A percentile compares a stretch with the other conserved stretches of the same genome.
Evolutionary conservation across 2,113 vertebrate species (phyloP).

Genomic region (Oreotrochilus melanogaster): DNA sequence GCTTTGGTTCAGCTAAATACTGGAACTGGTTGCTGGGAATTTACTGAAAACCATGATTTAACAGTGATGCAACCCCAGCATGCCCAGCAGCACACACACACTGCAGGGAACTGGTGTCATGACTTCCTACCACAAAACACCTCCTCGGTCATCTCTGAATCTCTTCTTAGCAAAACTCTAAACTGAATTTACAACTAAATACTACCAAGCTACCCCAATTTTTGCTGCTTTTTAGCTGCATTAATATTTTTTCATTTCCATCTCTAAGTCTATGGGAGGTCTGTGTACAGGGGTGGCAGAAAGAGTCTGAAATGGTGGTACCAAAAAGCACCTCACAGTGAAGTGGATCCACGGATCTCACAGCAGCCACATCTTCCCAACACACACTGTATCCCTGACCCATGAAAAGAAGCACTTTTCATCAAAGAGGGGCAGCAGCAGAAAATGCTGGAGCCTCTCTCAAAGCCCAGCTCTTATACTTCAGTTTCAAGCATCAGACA

Average conservation of each 20-base stretch:
- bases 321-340: not conserved
- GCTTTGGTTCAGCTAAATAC: not conserved
- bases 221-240: not conserved
- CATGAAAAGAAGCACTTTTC: not conserved
- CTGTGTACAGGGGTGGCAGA: not conserved
- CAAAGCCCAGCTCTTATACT: constrained; percentile 32
- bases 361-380: not conserved
- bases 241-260: not conserved
- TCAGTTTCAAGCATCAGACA: constrained; percentile 37
- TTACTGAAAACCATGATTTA: not conserved
- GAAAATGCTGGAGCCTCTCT: not conserved
- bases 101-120: not conserved
- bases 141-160: not conserved
- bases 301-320: not conserved
- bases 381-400: fast-evolving
- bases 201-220: not conserved
- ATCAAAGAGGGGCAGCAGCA: not conserved
- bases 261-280: not conserved
- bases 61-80: not conserved
- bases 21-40: not conserved
- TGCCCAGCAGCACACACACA: not conserved
- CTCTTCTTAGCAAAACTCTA: not conserved
- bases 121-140: not conserved
- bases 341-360: not conserved
- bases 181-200: fast-evolving